Evolutionary conservation across 2,113 vertebrate species (phyloP), one percentile per base, ranked within the genome.

Genomic region (Megaceryle torquata): DNA sequence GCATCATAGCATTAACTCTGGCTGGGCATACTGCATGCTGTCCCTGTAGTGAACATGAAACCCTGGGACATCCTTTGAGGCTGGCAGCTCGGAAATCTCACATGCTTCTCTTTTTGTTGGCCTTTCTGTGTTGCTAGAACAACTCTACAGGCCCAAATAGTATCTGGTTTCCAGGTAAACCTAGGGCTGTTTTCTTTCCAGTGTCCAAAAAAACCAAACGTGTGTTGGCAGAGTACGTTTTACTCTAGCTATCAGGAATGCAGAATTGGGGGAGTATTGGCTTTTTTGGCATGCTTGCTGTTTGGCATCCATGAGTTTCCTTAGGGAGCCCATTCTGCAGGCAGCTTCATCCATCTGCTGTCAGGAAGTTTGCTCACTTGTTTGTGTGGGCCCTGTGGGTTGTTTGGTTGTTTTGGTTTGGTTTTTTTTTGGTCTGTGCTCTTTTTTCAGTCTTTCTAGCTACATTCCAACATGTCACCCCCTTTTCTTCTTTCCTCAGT

Each of bases 321-420:
- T 86, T 29, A n/a, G 90, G 93, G 88, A 94, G 60, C 31, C 86
- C 29, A 0, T 92, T 94, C 68, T 82, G 48, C 80, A 53, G 56
- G 82, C 93, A 81, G 82, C 60, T 74, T 24, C 21, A 56, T 93
- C 79, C 64, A 57, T 91, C 1, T 86, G 86, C 88, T 94, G 65
- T 82, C 92, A 87, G 95, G 93, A 93, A 76, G 50, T 48, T 90
- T 88, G 76, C 82, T 91, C 51, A 64, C 54, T 94, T 86, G 56
- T 93, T 90, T 88, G 29, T 71, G 64, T 88, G 78, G 61, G 24
- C 6, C 50, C 28, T 76, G n/a, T 4, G 57, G 7, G 19, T 25
- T 46, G 39, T 41, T 41, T 41, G 39, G 39, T 41, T 41, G 13
- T 41, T 41, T 41, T 41, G 39, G 39, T 41, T 41, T 10, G 13